Evolutionary conservation across 2,797 vertebrate genomes (phyloP).

Genomic region (Numenius phaeopus): DNA sequence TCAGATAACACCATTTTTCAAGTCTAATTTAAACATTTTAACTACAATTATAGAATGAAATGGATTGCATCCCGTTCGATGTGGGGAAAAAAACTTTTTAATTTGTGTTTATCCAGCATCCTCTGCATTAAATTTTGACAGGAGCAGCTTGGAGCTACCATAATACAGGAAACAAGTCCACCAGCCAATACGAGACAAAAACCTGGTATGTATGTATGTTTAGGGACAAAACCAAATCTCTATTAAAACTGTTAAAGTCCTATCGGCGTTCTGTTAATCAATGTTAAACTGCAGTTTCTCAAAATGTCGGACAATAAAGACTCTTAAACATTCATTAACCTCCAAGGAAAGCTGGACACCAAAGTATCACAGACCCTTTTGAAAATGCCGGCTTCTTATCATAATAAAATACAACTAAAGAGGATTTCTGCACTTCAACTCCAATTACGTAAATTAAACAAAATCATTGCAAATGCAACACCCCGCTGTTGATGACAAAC

Average conservation of each 20-base stretch:
- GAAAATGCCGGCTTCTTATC: background rate
- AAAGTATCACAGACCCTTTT: background rate
- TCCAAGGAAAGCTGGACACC: background rate
- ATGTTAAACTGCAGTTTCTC: background rate
- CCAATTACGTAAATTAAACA: background rate
- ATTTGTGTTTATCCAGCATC: background rate
- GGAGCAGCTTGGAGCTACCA: background rate
- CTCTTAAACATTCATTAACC: background rate
- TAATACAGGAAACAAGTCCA: background rate
- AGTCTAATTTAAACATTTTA: background rate
- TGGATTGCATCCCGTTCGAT: background rate
- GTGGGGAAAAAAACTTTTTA: background rate
- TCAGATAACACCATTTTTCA: background rate
- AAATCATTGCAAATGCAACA: background rate
- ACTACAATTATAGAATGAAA: background rate
- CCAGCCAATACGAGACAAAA: background rate
- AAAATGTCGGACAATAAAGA: background rate
- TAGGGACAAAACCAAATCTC: background rate
- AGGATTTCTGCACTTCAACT: background rate
- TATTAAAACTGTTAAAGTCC: background rate
- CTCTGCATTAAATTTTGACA: background rate
- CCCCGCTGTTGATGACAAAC: slow-evolving; percentile 5
- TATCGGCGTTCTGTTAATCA: background rate
- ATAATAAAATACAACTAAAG: background rate
- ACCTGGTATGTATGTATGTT: accelerated